A percentile compares a stretch with the other conserved stretches of the same genome.
Conservation (phyloP, 2,888 invertebrate genomes). For the Rapana venosa region DNA sequence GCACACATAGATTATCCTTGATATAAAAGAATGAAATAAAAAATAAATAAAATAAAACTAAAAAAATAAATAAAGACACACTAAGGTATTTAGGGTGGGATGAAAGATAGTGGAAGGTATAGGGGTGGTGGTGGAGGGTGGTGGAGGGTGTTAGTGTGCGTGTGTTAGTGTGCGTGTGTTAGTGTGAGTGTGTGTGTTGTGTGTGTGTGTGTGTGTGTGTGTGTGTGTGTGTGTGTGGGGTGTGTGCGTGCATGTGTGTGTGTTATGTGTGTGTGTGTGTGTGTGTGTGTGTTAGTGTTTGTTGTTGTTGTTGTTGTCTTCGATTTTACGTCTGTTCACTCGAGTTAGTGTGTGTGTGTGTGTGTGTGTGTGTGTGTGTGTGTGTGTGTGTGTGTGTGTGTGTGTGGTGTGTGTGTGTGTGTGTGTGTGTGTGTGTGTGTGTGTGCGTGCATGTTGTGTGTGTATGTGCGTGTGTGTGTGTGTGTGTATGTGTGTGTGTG, state of each 20-base stretch:
- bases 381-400: neutral
- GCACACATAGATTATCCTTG: too few species aligned
- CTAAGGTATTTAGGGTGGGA: too few species aligned
- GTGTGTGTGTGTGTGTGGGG: conserved; percentile 3
- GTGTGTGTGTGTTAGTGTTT: neutral
- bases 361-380: neutral
- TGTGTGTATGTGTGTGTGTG: conserved; percentile 29
- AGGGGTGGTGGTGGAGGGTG: too few species aligned
- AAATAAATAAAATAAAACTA: too few species aligned
- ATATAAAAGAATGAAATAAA: too few species aligned
- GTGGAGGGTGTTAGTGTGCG: neutral
- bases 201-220: conserved; percentile 14
- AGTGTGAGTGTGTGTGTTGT: neutral
- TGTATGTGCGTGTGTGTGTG: conserved; percentile 30
- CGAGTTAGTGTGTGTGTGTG: too few species aligned
- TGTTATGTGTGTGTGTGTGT: too few species aligned
- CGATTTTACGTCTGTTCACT: too few species aligned
- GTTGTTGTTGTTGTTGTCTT: neutral
- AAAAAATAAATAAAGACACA: too few species aligned
- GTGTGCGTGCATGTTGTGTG: neutral
- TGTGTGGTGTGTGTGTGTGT: too few species aligned
- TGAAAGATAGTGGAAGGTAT: too few species aligned
- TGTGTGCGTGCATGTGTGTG: neutral
- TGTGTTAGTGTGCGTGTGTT: conserved; percentile 10
- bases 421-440: neutral